phyloP scores from a whole-genome alignment of 2,888 invertebrate species.

The Caenorhabditis sp. region DNA sequence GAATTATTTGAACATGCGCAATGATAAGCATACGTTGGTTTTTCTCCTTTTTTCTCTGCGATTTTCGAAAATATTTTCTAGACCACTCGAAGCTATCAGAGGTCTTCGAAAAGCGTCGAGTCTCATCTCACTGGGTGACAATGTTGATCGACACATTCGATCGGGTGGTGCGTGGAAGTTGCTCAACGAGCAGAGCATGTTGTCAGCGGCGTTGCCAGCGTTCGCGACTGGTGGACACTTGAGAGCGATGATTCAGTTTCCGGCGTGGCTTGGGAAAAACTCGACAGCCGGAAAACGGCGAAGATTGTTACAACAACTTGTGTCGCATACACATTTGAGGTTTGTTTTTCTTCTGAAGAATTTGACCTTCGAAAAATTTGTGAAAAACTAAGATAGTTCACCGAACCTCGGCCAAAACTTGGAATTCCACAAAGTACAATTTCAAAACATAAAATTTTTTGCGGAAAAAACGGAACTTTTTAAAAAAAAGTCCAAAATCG shows the following conservation, averaged over 20 bases:
- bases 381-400: too few species aligned
- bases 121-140: slow-evolving; percentile 84
- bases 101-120: slow-evolving; percentile 84
- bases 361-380: too few species aligned
- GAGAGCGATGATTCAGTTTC: slow-evolving; percentile 78
- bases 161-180: slow-evolving; percentile 81
- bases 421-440: too few species aligned
- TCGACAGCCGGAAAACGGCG: slow-evolving; percentile 84
- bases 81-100: slow-evolving; percentile 76
- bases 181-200: slow-evolving; percentile 83
- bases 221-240: slow-evolving; percentile 83
- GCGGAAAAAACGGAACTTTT: too few species aligned
- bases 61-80: slow-evolving; percentile 14
- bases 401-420: too few species aligned
- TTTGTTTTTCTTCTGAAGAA: too few species aligned
- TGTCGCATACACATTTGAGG: slow-evolving; percentile 85
- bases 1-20: slow-evolving; percentile 83
- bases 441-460: too few species aligned
- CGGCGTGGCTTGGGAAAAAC: slow-evolving; percentile 94
- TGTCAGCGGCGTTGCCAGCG: slow-evolving; percentile 89
- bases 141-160: slow-evolving; percentile 84
- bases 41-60: too few species aligned
- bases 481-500: too few species aligned
- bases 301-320: slow-evolving; percentile 83
- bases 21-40: slow-evolving; percentile 26